Conservation (phyloP, 2,113 vertebrate genomes). For the Tetrao urogallus region DNA sequence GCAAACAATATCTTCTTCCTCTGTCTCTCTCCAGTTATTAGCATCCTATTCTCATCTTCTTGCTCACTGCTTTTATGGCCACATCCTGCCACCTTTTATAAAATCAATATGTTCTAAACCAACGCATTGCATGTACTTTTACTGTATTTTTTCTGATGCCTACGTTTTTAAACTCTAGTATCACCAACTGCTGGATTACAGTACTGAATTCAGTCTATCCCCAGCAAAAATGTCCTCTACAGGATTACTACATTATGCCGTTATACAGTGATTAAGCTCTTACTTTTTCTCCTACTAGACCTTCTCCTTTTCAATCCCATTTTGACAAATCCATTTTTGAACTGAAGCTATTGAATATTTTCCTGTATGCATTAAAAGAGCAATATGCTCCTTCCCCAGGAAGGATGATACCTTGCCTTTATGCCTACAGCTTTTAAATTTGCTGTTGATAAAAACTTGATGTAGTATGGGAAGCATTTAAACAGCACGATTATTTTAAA, state of each 20-base stretch:
- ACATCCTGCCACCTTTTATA: not conserved
- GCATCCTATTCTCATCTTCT: not conserved
- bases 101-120: not conserved
- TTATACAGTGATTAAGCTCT: not conserved
- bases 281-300: not conserved
- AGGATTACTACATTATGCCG: not conserved
- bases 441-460: not conserved
- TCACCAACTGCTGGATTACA: not conserved
- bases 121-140: not conserved
- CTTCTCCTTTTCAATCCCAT: not conserved
- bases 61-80: not conserved
- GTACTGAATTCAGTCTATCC: not conserved
- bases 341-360: not conserved
- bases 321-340: not conserved
- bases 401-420: not conserved
- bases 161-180: not conserved
- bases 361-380: not conserved
- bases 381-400: accelerated
- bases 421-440: not conserved
- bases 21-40: not conserved
- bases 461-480: not conserved
- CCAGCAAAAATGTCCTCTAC: not conserved
- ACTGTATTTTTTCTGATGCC: not conserved
- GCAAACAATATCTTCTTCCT: not conserved
- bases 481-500: not conserved